Evolutionary conservation across 2,888 invertebrate genomes (phyloP).

Genomic region (Tanytarsus gracilentus): DNA sequence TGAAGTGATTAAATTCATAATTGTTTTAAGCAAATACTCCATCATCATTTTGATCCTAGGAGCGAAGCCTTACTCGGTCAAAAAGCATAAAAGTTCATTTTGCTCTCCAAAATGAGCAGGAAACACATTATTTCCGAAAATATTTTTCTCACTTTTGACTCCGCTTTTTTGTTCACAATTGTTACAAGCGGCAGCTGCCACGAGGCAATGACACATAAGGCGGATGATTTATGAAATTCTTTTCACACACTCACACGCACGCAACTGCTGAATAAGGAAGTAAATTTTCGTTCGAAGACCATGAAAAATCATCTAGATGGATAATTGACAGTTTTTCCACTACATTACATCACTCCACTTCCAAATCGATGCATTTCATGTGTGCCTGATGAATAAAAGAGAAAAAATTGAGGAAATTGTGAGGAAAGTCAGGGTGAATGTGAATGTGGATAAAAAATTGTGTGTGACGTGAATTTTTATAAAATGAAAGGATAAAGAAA

Average conservation of each 20-base stretch:
- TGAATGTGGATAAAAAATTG: too few species aligned
- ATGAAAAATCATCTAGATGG: constrained; percentile 3
- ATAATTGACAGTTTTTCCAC: constrained; percentile 27
- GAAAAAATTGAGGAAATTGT: too few species aligned
- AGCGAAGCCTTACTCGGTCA: too few species aligned
- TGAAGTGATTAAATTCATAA: too few species aligned
- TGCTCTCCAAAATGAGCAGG: neutral
- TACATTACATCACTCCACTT: constrained; percentile 24
- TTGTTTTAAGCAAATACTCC: too few species aligned
- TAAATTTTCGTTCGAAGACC: too few species aligned
- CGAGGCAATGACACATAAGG: neutral
- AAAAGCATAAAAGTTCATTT: neutral
- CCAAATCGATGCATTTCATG: neutral
- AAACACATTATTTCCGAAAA: constrained; percentile 9
- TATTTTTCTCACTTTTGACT: neutral
- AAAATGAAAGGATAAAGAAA: too few species aligned
- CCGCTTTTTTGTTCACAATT: neutral
- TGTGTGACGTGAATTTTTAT: too few species aligned
- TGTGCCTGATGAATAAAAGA: neutral
- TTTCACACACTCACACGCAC: neutral
- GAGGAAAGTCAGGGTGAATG: too few species aligned
- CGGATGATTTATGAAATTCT: constrained; percentile 20
- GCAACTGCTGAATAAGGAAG: too few species aligned
- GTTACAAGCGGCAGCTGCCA: neutral
- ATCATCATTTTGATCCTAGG: too few species aligned